Base-by-base conservation (phyloP, 2,113 vertebrate species). In the Speoplatyrhinus poulsoni region DNA sequence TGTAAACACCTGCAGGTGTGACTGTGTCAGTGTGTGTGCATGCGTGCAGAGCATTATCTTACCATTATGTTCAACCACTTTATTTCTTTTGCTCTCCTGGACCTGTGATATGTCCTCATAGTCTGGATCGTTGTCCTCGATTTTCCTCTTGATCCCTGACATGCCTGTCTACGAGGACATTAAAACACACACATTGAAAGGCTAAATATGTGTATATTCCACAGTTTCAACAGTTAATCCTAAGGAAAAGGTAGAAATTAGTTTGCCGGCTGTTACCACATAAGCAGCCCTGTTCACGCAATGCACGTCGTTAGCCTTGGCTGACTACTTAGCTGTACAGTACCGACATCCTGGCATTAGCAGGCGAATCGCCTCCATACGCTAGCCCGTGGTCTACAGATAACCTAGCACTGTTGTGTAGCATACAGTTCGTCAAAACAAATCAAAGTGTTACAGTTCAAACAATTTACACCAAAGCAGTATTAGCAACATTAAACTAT, bases 61-160 rank as follows among this genome's bases (percentile, higher is more conserved):
- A 98, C 98, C 97, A 92, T 94, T 95, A 75, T 94, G 94, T 46
- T 99, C 98, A 0, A 89, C 90, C 0, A 92, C 92, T 87, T 95
- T 96, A 81, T 94, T 95, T 63, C 95, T 94, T 81, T 99, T 99
- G 83, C 62, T 96, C 54, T 94, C 94, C 75, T 92, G 95, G 0
- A 94, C 67, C 72, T 95, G 52, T 0, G 94, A 90, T 66, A 99
- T 92, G 52, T 98, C 96, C 65, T 99, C 97, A 63, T 99, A 99
- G 79, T 99, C 98, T 0, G 98, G 98, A 79, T 99, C 98, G 16
- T 93, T 95, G 82, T 94, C 97, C 15, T 94, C 95, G 9, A 98
- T 92, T 70, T 94, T 94, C 82, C 98, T 91, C 86, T 99, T 99
- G 76, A 99, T 86, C 62, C 97, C 98, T 15, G 98, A 98, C 98